Conservation (phyloP, 2,888 invertebrate species). For the Chrysolina haemoptera region DNA sequence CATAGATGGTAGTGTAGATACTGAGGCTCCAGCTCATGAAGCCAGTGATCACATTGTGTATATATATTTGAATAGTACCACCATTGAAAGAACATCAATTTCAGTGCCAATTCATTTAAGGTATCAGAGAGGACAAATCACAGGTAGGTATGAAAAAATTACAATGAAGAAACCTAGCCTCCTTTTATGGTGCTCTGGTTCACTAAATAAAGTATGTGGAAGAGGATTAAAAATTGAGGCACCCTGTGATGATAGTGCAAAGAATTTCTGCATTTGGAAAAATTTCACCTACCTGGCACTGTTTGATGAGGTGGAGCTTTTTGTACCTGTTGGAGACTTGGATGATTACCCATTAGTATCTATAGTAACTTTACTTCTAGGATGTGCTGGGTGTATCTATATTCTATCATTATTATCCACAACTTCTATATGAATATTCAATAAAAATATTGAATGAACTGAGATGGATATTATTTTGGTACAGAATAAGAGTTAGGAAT, state of each 20-base stretch:
- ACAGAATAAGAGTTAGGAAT: too few species aligned
- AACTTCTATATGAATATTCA: conserved; percentile 46
- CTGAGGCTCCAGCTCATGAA: conserved; percentile 68
- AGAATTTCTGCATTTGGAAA: conserved; percentile 66
- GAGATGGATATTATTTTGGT: neutral
- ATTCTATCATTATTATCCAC: conserved; percentile 67
- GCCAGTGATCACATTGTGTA: conserved; percentile 64
- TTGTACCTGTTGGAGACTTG: conserved; percentile 69
- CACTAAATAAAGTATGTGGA: conserved; percentile 59
- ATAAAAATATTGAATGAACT: conserved; percentile 12
- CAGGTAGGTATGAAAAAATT: conserved; percentile 68
- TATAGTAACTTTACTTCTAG: conserved; percentile 67
- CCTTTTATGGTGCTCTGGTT: conserved; percentile 61
- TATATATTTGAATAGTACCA: conserved; percentile 62
- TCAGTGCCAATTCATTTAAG: conserved; percentile 70
- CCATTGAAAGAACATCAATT: conserved; percentile 61
- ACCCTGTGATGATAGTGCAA: conserved; percentile 63
- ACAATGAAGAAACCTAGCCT: conserved; percentile 64
- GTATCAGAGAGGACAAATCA: conserved; percentile 70
- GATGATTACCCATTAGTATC: conserved; percentile 69
- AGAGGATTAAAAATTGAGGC: conserved; percentile 62
- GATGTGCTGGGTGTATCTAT: conserved; percentile 70
- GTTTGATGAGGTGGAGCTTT: conserved; percentile 66
- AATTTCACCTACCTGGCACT: conserved; percentile 68
- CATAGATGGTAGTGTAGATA: conserved; percentile 66